Percentiles rank a stretch among this genome's conserved stretches.
phyloP scores from a whole-genome alignment of 2,888 invertebrate species.

The Reticulitermes lucifugus region DNA sequence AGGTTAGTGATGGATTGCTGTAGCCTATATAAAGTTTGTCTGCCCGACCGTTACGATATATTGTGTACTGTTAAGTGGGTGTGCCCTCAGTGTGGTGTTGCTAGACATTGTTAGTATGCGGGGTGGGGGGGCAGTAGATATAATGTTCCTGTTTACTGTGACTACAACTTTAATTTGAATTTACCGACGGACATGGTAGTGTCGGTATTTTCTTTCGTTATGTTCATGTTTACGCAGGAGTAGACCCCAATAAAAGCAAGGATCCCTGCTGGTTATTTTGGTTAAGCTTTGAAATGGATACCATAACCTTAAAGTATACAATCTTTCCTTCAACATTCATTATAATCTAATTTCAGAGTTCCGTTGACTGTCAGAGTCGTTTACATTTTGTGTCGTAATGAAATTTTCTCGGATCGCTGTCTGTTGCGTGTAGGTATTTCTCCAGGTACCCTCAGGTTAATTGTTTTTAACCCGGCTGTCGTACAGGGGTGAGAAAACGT shows the following conservation, averaged over 20 bases:
- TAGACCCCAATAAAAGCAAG: not conserved
- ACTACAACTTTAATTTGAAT: not conserved
- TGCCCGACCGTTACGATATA: not conserved
- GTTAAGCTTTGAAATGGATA: conserved; percentile 1
- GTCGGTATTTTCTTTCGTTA: conserved; percentile 26
- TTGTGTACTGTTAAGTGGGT: conserved; percentile 5
- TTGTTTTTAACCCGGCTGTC: not conserved
- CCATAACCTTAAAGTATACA: not conserved
- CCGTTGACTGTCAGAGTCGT: not conserved
- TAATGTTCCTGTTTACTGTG: not conserved
- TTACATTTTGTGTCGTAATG: not conserved
- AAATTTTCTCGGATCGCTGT: not conserved
- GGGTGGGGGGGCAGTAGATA: not conserved
- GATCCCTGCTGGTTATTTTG: not conserved
- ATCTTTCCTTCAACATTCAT: not conserved
- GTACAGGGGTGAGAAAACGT: not conserved
- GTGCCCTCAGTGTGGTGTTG: not conserved
- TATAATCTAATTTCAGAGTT: not conserved
- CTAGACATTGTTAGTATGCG: not conserved
- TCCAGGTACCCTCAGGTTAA: not conserved
- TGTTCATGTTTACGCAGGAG: not conserved
- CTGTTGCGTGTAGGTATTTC: not conserved
- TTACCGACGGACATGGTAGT: not conserved
- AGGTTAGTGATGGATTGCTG: too few relatives aligned
- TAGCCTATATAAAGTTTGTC: too few relatives aligned